Percentiles rank a stretch among this genome's conserved stretches.
These are phyloP conservation scores for Melolontha melolontha DNA, from an alignment of 2,888 invertebrate species.

Conservation along the genomic window DNA sequence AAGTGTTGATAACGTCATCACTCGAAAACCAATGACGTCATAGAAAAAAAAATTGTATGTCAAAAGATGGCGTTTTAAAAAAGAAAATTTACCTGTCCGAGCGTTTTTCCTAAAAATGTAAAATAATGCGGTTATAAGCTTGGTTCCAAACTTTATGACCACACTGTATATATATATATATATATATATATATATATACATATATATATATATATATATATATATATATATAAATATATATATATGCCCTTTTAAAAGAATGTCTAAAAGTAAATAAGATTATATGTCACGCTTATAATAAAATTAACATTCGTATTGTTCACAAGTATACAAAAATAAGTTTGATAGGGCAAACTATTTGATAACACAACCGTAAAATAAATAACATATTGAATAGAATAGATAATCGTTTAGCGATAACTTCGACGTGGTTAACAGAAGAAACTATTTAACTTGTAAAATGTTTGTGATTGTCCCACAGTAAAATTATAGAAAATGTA, in stretches of 20 bases:
- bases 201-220: background rate
- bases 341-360: background rate
- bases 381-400: background rate
- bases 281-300: background rate
- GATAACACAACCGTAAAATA: conserved; percentile 5
- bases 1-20: too few species aligned
- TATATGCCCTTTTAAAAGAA: too few species aligned
- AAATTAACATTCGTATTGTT: conserved; percentile 22
- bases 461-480: too few species aligned
- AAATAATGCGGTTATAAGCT: too few species aligned
- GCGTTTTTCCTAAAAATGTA: too few species aligned
- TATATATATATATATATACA: background rate
- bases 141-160: too few species aligned
- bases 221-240: background rate
- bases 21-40: too few species aligned
- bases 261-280: too few species aligned
- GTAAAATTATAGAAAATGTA: too few species aligned
- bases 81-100: too few species aligned
- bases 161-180: background rate
- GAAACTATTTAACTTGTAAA: background rate
- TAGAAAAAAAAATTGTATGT: too few species aligned
- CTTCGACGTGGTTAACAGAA: background rate
- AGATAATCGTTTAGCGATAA: background rate
- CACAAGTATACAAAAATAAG: background rate
- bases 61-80: too few species aligned